Base-by-base conservation (phyloP, 2,113 vertebrate species). In the Brachyhypopomus gauderio region DNA sequence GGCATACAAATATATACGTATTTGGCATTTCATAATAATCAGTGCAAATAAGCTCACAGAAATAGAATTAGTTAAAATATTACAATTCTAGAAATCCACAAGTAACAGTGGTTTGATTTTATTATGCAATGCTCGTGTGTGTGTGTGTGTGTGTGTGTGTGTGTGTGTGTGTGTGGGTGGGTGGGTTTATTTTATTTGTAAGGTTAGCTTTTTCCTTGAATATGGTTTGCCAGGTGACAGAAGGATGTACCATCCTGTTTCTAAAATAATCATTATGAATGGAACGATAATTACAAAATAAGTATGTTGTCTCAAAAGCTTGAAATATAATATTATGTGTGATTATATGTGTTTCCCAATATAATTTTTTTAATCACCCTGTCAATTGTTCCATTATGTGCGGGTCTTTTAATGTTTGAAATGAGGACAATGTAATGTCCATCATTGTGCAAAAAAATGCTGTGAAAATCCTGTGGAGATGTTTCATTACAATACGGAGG, bases 21-120 rank as follows among this genome's bases (percentile, higher is more conserved):
- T 69, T 81, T 81, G 52, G 75, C 71, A 36, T 85, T 81, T 67
- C 64, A 71, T 75, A 78, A 75, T 75, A 59, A 72, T 62, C 75
- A 78, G 63, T 52, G 56, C 70, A 83, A 66, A 78, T 78, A 22
- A 80, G 77, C 77, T 82, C 83, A 77, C 80, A 70, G 69, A 79
- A 73, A 78, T 72, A 58, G 22, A 76, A 56, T 36, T 45, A 56
- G 72, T 64, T 82, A 30, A 30, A 30, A 30, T 34, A 52, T 62
- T 80, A 79, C 48, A 75, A 45, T 64, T 84, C 77, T 70, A 67
- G 63, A 69, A 38, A 80, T 78, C 81, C 63, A 75, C 48, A 36
- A 66, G 85, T 86, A 60, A 73, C 80, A 70, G 80, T 77, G 69
- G 85, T 83, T 84, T 85, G 85, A 83, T 82, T 84, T 85, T 86